Percentiles rank a stretch among this genome's conserved stretches.
phyloP scores from a whole-genome alignment of 2,113 vertebrate species.

The Phasianus colchicus region DNA sequence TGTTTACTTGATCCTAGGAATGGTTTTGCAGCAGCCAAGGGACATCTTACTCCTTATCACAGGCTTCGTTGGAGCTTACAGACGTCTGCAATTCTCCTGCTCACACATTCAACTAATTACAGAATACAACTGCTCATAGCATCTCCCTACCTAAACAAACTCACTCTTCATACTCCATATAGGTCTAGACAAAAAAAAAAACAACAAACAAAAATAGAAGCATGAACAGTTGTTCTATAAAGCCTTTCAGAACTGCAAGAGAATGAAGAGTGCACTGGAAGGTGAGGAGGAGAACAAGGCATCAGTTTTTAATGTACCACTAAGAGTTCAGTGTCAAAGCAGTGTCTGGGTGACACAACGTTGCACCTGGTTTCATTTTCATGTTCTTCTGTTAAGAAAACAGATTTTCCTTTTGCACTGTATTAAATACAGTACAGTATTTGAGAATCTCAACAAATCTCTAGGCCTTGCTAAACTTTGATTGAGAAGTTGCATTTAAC shows the following conservation, averaged over 20 bases:
- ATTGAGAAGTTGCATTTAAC: constrained; percentile 31
- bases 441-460: constrained; percentile 47
- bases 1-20: constrained; percentile 50
- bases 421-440: constrained; percentile 39
- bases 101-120: not conserved
- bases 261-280: not conserved
- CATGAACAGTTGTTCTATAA: not conserved
- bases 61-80: not conserved
- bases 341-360: constrained; percentile 35
- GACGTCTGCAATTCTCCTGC: not conserved
- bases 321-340: constrained; percentile 48
- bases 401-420: constrained; percentile 60
- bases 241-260: constrained; percentile 7
- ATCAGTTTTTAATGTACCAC: constrained; percentile 70
- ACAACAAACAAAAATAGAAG: not conserved
- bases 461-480: constrained; percentile 35
- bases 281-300: not conserved
- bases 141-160: not conserved
- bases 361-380: constrained; percentile 39
- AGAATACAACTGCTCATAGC: not conserved
- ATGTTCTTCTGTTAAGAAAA: constrained; percentile 53
- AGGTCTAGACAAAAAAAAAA: not conserved
- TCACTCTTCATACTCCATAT: not conserved
- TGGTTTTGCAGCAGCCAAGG: constrained; percentile 23
- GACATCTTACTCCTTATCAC: not conserved